Conservation (phyloP, 2,113 vertebrate genomes). For the Coregonus clupeaformis region DNA sequence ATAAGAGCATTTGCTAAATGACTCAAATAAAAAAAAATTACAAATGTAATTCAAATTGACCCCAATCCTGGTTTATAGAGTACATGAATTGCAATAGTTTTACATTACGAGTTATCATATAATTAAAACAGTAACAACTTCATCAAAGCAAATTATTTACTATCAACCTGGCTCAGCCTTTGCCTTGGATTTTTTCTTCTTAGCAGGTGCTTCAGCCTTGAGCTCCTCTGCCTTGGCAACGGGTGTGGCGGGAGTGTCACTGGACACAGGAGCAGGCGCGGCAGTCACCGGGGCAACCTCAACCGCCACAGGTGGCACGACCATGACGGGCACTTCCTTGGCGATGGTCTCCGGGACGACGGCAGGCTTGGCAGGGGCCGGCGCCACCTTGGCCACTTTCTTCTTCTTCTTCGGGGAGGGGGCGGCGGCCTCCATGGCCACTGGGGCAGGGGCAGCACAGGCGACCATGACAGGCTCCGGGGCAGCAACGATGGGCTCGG, state of each 20-base stretch:
- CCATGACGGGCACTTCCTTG: constrained; percentile 76
- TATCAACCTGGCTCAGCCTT: constrained; percentile 77
- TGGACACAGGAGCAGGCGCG: not conserved
- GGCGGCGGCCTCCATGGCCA: constrained; percentile 53
- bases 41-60: too few species aligned
- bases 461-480: constrained; percentile 41
- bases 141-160: too few species aligned
- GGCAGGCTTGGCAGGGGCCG: constrained; percentile 46
- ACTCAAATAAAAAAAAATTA: too few species aligned
- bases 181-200: constrained; percentile 83
- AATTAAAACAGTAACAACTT: not conserved
- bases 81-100: too few species aligned
- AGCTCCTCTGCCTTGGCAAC: constrained; percentile 62
- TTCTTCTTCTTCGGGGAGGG: constrained; percentile 76
- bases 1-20: too few species aligned
- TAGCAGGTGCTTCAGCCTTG: constrained; percentile 74
- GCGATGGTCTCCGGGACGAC: constrained; percentile 63
- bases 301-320: constrained; percentile 67
- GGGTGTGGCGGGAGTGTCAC: not conserved
- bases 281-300: constrained; percentile 39
- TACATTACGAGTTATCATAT: too few species aligned
- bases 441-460: constrained; percentile 19
- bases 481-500: constrained; percentile 16
- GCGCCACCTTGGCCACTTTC: constrained; percentile 81
- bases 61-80: too few species aligned